Evolutionary conservation across 2,113 vertebrate species (phyloP).

Genomic region (Rhinopomastus cyanomelas): DNA sequence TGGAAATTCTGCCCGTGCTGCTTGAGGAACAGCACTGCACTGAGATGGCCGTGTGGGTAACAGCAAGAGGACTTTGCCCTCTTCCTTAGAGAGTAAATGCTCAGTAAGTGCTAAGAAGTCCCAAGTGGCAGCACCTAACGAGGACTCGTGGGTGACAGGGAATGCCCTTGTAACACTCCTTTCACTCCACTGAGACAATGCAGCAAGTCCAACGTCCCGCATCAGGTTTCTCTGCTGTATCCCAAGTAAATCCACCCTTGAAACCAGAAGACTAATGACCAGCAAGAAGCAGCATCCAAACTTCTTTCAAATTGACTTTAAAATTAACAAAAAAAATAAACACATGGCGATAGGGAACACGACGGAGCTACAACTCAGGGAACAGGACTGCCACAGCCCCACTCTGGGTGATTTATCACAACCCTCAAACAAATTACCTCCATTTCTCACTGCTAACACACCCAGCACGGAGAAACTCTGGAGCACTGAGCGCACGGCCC

Average conservation of each 20-base stretch:
- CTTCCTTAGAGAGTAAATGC: neutral
- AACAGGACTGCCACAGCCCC: slow-evolving; percentile 9
- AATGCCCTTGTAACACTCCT: neutral
- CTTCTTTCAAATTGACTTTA: neutral
- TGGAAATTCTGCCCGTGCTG: slow-evolving; percentile 38
- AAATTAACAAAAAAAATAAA: slow-evolving; percentile 50
- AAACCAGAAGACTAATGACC: neutral
- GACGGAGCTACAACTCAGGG: neutral
- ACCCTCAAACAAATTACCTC: slow-evolving; percentile 27
- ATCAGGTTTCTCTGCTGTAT: neutral
- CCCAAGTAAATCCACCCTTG: neutral
- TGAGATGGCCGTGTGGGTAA: neutral
- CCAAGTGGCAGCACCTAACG: neutral
- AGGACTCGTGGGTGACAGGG: neutral
- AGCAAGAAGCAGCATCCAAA: neutral
- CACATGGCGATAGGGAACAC: accelerated
- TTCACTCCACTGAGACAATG: accelerated
- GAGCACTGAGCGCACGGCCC: accelerated
- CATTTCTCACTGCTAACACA: slow-evolving; percentile 8
- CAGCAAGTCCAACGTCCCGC: accelerated
- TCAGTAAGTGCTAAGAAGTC: neutral
- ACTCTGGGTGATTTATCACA: slow-evolving; percentile 20
- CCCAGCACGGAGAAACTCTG: neutral
- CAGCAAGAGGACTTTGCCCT: neutral
- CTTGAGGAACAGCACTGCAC: neutral